These are phyloP conservation scores for Cerceris rybyensis DNA, from an alignment of 2,888 invertebrate genomes.

Conservation along the genomic window DNA sequence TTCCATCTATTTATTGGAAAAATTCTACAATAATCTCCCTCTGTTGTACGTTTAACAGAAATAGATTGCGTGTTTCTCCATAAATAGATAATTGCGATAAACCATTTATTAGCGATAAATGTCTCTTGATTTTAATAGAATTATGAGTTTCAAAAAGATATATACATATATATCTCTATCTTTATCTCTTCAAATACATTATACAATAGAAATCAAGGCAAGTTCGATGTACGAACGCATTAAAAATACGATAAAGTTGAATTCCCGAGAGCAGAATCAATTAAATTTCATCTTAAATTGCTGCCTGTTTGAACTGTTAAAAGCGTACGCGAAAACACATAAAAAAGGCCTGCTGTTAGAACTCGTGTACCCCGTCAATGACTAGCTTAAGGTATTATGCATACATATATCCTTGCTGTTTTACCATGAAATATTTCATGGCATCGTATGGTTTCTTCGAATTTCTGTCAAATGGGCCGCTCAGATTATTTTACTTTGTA, in stretches of 20 bases:
- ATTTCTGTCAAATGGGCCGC: slow-evolving; percentile 26
- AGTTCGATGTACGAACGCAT: background rate
- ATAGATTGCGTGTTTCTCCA: background rate
- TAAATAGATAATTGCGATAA: background rate
- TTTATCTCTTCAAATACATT: too few species aligned
- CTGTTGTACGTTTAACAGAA: background rate
- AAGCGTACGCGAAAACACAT: slow-evolving; percentile 29
- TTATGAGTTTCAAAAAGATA: background rate
- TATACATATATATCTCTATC: background rate
- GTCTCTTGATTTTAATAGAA: background rate
- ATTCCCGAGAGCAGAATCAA: background rate
- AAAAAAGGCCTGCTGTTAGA: slow-evolving; percentile 69
- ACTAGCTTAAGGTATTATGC: slow-evolving; percentile 79
- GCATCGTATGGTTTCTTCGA: slow-evolving; percentile 52
- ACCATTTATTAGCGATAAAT: background rate
- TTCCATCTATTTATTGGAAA: too few species aligned
- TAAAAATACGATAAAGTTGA: background rate
- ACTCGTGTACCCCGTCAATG: slow-evolving; percentile 73
- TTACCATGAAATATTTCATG: slow-evolving; percentile 49
- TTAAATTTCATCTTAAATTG: slow-evolving; percentile 11
- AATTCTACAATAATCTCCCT: too few species aligned
- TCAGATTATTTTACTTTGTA: slow-evolving; percentile 13
- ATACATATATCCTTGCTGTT: slow-evolving; percentile 67
- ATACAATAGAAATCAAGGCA: too few species aligned
- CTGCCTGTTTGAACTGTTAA: slow-evolving; percentile 15